Conservation (phyloP, 2,113 vertebrate species). For the Motacilla alba region DNA sequence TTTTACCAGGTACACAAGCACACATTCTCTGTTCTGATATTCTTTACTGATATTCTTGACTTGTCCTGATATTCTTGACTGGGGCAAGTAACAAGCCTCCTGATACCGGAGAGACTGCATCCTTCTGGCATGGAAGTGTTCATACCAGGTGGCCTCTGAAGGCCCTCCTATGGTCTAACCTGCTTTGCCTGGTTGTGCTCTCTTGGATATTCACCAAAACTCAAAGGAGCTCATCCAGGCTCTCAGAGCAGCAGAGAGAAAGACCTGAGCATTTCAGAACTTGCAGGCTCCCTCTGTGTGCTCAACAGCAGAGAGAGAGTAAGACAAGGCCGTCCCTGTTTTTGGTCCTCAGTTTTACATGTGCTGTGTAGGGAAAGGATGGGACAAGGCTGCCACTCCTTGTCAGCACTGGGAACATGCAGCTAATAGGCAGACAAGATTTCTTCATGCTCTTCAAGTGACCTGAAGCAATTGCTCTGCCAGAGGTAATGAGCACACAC, state of each 20-base stretch:
- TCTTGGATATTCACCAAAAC: neutral
- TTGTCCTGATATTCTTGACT: neutral
- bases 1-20: neutral
- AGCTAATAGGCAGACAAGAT: neutral
- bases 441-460: neutral
- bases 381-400: conserved; percentile 21
- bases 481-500: fast-evolving
- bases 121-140: neutral
- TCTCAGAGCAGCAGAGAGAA: neutral
- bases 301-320: neutral
- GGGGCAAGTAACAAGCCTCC: neutral
- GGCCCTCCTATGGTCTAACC: neutral
- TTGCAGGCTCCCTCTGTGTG: neutral
- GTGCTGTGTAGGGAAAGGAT: fast-evolving
- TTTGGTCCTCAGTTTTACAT: neutral
- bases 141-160: neutral
- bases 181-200: neutral
- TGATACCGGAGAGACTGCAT: neutral
- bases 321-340: neutral
- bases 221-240: neutral
- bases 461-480: neutral
- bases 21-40: neutral
- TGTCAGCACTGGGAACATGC: neutral
- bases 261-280: neutral
- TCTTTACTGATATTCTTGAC: neutral